phyloP scores from a whole-genome alignment of 2,888 invertebrate species.

The Melieria picta region DNA sequence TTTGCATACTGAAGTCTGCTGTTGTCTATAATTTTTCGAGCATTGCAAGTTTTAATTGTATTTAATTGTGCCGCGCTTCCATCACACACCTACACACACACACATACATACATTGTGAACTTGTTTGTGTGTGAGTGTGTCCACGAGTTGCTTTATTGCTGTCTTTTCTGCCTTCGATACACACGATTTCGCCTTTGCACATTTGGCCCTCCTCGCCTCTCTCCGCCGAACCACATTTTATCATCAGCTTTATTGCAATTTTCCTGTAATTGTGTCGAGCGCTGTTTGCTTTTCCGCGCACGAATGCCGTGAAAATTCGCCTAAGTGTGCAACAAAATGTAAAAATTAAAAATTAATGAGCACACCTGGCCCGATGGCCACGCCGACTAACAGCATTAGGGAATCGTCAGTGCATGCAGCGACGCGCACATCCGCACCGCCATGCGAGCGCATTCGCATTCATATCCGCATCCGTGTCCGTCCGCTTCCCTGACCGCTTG shows the following conservation, averaged over 20 bases:
- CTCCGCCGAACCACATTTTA: too few species aligned
- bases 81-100: too few species aligned
- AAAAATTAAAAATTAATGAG: constrained; percentile 57
- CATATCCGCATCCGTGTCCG: neutral
- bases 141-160: too few species aligned
- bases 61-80: too few species aligned
- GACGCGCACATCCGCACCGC: neutral
- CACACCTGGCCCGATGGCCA: constrained; percentile 14
- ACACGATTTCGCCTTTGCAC: too few species aligned
- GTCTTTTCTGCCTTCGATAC: too few species aligned
- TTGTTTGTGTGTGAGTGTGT: too few species aligned
- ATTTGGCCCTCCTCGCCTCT: too few species aligned
- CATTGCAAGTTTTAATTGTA: too few species aligned
- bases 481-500: neutral
- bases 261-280: constrained; percentile 8
- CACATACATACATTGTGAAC: too few species aligned
- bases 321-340: constrained; percentile 52
- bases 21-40: too few species aligned
- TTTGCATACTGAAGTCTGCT: too few species aligned
- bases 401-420: neutral
- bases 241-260: neutral
- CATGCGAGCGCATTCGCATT: neutral
- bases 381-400: neutral
- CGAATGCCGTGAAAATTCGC: constrained; percentile 46
- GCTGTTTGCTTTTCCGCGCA: constrained; percentile 35